Evolutionary conservation across 2,113 vertebrate species (phyloP).

Genomic region (Podarcis raffonei): DNA sequence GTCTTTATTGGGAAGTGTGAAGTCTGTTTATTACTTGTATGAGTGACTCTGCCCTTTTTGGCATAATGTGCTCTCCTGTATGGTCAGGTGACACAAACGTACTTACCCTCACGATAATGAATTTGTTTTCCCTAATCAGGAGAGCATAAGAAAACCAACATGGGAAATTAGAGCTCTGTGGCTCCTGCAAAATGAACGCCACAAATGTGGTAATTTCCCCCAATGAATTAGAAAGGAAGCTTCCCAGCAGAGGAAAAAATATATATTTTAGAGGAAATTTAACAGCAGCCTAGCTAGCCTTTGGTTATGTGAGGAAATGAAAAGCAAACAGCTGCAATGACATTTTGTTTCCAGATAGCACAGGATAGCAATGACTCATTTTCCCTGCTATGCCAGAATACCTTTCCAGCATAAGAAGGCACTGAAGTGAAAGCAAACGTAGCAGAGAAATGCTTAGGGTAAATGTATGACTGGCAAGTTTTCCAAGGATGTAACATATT

Average conservation of each 20-base stretch:
- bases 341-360: conserved; percentile 49
- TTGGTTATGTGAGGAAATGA: conserved; percentile 56
- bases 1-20: conserved; percentile 48
- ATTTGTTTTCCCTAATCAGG: conserved; percentile 50
- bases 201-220: conserved; percentile 18
- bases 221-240: conserved; percentile 14
- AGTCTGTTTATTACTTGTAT: conserved; percentile 44
- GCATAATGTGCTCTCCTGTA: conserved; percentile 29
- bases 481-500: conserved; percentile 53
- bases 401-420: conserved; percentile 48
- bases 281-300: conserved; percentile 51
- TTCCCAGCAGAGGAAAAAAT: conserved; percentile 7
- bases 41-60: conserved; percentile 28
- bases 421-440: conserved; percentile 62
- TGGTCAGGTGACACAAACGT: conserved; percentile 40
- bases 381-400: conserved; percentile 44
- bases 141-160: neutral
- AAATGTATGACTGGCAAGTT: conserved; percentile 30
- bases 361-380: conserved; percentile 46
- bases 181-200: conserved; percentile 40
- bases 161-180: conserved; percentile 10
- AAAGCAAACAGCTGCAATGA: conserved; percentile 48
- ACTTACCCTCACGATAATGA: conserved; percentile 44
- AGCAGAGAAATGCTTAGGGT: conserved; percentile 43
- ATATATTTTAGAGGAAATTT: conserved; percentile 41